These are phyloP conservation scores for Nephrotoma flavescens DNA, from an alignment of 2,888 invertebrate species.

Conservation along the genomic window DNA sequence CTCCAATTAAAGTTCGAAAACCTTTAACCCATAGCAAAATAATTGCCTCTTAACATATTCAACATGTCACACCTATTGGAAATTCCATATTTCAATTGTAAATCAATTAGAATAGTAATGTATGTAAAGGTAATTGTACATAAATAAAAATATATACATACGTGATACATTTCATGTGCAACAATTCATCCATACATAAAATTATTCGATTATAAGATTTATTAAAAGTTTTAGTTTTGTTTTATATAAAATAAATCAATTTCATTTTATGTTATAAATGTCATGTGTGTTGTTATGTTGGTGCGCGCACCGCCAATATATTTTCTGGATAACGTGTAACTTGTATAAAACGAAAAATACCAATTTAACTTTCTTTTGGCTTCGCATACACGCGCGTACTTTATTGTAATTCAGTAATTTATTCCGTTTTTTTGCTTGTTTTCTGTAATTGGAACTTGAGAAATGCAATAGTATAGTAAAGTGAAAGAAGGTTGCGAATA, in stretches of 20 bases:
- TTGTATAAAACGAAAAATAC: not conserved
- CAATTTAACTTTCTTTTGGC: not conserved
- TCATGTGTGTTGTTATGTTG: not conserved
- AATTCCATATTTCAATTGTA: not conserved
- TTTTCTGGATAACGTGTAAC: not conserved
- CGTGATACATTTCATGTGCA: not conserved
- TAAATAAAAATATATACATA: not conserved
- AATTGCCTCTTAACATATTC: not conserved
- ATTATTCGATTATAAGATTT: not conserved
- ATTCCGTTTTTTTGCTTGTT: not conserved
- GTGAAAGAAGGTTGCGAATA: not conserved
- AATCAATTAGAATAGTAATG: not conserved
- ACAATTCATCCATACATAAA: not conserved
- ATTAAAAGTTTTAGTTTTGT: not conserved
- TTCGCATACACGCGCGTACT: not conserved
- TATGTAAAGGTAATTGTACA: not conserved
- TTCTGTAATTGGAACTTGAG: not conserved
- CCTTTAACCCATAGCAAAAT: not conserved
- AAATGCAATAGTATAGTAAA: not conserved
- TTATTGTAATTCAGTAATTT: not conserved
- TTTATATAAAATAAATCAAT: not conserved
- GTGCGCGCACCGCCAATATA: not conserved
- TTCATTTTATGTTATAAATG: not conserved
- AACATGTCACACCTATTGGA: not conserved
- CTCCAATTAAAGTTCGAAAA: not conserved